Base-by-base conservation (phyloP, 1,140 invertebrate genomes). In the Ceratina japonica region DNA sequence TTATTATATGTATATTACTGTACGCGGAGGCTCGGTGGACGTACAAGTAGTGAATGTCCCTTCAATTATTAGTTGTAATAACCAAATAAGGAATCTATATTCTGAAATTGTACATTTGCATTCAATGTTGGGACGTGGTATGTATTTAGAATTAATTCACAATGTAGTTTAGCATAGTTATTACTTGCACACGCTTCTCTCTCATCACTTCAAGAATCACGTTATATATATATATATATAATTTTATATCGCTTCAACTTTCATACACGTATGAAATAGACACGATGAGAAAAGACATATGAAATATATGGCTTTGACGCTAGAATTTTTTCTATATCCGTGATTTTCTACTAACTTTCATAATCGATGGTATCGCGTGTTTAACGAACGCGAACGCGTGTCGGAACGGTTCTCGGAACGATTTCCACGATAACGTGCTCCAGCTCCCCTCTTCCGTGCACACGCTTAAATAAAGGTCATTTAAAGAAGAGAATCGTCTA, bases 1-100 rank as follows among this genome's bases (percentile, higher is more conserved):
- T 68, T 83, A 80, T 44, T 75, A 71, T 71, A 76, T 61, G 27
- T 58, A 79, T 13, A 27, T 68, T 77, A 59, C 44, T 3, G 31
- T 75, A 59, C 54, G 58, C 69, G 20, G 37, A 64, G 58, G 56
- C 56, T 65, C 16, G 54, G 20, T 51, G 63, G 27, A 70, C 59
- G n/a, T 24, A 44, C 37, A 44, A 44, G 37, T 44, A 16, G 49
- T 15, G 13, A 44, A 15, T 75, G 52, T 64, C 31, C 31, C 54
- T 58, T 44, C 70, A 44, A 65, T 74, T 24, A 59, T 64, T 75
- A 7, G 65, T 4, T 69, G 49, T n/a, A 63, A 74, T 62, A 18
- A 72, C 24, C 63, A 72, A 78, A 64, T 64, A 44, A 44, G 13
- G 12, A 27, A 52, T 22, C 22, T 44, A 44, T 44, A 10, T 63